Conservation (phyloP, 2,113 vertebrate species). For the Anseranas semipalmata region DNA sequence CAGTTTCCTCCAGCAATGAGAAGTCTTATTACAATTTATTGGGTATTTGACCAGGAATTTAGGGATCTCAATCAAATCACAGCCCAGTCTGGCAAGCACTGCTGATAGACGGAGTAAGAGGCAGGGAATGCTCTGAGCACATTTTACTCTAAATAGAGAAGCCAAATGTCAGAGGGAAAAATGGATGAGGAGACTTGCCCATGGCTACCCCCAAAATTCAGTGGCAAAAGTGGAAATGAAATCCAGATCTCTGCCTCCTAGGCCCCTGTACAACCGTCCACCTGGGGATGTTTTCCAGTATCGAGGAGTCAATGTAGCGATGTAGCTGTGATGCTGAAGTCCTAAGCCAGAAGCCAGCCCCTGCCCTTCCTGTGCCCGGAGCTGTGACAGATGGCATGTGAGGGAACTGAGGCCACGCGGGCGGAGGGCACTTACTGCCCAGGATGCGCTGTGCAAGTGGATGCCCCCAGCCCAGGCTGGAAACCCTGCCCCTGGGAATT, state of each 20-base stretch:
- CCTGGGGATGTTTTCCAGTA: rapidly evolving
- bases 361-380: rapidly evolving
- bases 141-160: neutral
- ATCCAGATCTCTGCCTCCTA: neutral
- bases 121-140: neutral
- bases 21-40: neutral
- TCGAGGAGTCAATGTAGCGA: neutral
- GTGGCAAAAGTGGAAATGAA: neutral
- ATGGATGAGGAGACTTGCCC: neutral
- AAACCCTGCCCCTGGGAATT: neutral
- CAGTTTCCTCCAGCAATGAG: neutral
- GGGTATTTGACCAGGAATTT: neutral
- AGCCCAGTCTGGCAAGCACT: neutral
- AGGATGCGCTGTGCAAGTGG: neutral
- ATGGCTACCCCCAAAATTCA: neutral
- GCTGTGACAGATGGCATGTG: rapidly evolving
- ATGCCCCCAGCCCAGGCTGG: neutral
- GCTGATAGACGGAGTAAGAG: neutral
- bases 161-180: neutral
- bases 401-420: rapidly evolving
- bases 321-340: neutral
- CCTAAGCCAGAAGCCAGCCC: neutral
- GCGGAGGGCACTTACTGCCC: neutral
- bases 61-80: neutral
- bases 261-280: rapidly evolving